Evolutionary conservation across 2,113 vertebrate genomes (phyloP).

Genomic region (Carassius gibelio): DNA sequence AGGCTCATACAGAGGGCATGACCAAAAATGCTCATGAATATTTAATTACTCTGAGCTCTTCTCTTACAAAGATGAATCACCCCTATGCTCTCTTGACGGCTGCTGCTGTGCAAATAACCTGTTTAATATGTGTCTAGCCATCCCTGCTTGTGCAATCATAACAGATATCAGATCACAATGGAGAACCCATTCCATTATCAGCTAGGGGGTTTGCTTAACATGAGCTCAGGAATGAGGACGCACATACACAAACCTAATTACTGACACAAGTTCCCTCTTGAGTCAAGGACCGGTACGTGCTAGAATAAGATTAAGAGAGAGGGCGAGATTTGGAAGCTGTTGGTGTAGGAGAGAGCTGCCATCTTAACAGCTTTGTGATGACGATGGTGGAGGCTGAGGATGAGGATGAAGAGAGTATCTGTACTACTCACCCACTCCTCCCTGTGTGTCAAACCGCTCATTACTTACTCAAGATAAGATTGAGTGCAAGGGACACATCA

Average conservation of each 20-base stretch:
- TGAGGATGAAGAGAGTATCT: slow-evolving; percentile 42
- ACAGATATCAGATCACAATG: slow-evolving; percentile 11
- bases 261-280: background rate
- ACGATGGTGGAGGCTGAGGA: slow-evolving; percentile 31
- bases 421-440: slow-evolving; percentile 48
- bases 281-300: background rate
- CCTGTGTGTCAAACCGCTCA: slow-evolving; percentile 19
- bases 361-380: slow-evolving; percentile 33
- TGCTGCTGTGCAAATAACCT: slow-evolving; percentile 22
- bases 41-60: slow-evolving; percentile 35
- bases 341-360: slow-evolving; percentile 19
- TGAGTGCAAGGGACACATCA: slow-evolving; percentile 51
- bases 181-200: slow-evolving; percentile 25
- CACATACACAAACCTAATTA: slow-evolving; percentile 14
- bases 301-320: slow-evolving; percentile 2
- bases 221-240: background rate
- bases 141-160: slow-evolving; percentile 8
- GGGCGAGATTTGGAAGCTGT: background rate
- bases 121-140: slow-evolving; percentile 41
- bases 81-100: slow-evolving; percentile 19
- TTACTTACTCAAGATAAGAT: slow-evolving; percentile 45
- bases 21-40: slow-evolving; percentile 51
- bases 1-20: slow-evolving; percentile 39
- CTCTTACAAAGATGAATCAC: slow-evolving; percentile 47
- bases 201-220: slow-evolving; percentile 7